Conservation (phyloP, 2,113 vertebrate genomes). For the Chaetodon trifascialis region DNA sequence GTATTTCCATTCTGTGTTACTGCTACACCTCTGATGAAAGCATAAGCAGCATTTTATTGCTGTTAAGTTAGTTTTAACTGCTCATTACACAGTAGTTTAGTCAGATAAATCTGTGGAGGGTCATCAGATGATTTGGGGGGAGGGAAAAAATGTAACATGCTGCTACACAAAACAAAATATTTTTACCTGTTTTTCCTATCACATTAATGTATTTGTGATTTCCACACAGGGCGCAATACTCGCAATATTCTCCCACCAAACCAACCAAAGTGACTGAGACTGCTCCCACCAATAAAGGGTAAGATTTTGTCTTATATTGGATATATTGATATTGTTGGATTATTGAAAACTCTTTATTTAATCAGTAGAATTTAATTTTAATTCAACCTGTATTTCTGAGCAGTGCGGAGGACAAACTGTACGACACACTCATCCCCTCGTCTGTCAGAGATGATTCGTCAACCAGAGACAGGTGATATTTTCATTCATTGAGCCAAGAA, state of each 20-base stretch:
- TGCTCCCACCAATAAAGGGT: constrained; percentile 52
- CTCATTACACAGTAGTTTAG: too few relatives aligned
- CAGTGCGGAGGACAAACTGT: constrained; percentile 58
- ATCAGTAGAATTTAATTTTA: not conserved
- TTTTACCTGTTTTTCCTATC: too few relatives aligned
- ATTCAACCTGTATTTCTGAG: constrained; percentile 2
- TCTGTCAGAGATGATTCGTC: constrained; percentile 12
- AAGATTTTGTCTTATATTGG: constrained; percentile 8
- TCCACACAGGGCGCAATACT: constrained; percentile 48
- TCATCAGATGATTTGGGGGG: too few relatives aligned
- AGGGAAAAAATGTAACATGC: too few relatives aligned
- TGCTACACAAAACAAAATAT: too few relatives aligned
- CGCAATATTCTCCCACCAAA: constrained; percentile 58
- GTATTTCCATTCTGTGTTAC: too few relatives aligned
- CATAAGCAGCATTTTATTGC: too few relatives aligned
- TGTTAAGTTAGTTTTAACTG: too few relatives aligned
- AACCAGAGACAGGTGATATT: constrained; percentile 59
- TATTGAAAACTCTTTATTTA: not conserved
- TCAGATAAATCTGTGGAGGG: too few relatives aligned
- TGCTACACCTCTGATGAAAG: too few relatives aligned
- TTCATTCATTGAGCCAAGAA: not conserved
- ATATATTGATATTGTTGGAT: not conserved
- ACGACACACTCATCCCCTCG: constrained; percentile 23
- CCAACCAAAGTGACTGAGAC: constrained; percentile 65
- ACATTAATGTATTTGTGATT: not conserved